Conservation (phyloP, 2,113 vertebrate species). For the Toxotes jaculatrix region DNA sequence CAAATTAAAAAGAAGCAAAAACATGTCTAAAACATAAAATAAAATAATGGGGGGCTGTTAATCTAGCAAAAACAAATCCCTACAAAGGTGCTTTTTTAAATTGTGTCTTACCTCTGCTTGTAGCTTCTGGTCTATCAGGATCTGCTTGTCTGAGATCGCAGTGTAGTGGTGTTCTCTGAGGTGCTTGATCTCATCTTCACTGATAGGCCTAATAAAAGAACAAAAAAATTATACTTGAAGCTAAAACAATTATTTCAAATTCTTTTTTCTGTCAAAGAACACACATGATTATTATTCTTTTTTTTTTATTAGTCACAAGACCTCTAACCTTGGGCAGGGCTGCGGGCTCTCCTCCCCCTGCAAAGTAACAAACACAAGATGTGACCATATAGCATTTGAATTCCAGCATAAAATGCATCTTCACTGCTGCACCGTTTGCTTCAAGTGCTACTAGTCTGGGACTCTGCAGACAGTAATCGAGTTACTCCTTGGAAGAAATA, state of each 20-base stretch:
- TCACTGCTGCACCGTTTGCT: background rate
- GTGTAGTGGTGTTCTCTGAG: slow-evolving; percentile 90
- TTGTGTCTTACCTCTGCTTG: slow-evolving; percentile 87
- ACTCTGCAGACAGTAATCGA: slow-evolving; percentile 23
- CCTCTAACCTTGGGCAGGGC: slow-evolving; percentile 78
- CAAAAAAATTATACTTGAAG: background rate
- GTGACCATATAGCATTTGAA: background rate
- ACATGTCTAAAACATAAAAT: slow-evolving; percentile 47
- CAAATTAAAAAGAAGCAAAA: slow-evolving; percentile 71
- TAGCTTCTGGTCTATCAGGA: slow-evolving; percentile 88
- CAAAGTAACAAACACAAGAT: slow-evolving; percentile 57
- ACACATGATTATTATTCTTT: background rate
- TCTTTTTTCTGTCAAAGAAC: background rate
- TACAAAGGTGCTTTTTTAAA: background rate
- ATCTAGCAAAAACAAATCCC: background rate
- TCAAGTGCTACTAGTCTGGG: slow-evolving; percentile 22
- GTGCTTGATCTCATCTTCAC: slow-evolving; percentile 93
- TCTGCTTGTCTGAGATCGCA: slow-evolving; percentile 92
- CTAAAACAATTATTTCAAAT: background rate
- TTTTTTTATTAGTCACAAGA: background rate
- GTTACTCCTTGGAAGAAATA: slow-evolving; percentile 28
- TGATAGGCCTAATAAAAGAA: slow-evolving; percentile 87
- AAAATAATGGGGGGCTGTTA: slow-evolving; percentile 21
- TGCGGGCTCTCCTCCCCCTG: slow-evolving; percentile 84
- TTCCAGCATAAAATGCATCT: background rate